Conservation (phyloP, 2,888 invertebrate species). For the Ischnus inquisitorius region DNA sequence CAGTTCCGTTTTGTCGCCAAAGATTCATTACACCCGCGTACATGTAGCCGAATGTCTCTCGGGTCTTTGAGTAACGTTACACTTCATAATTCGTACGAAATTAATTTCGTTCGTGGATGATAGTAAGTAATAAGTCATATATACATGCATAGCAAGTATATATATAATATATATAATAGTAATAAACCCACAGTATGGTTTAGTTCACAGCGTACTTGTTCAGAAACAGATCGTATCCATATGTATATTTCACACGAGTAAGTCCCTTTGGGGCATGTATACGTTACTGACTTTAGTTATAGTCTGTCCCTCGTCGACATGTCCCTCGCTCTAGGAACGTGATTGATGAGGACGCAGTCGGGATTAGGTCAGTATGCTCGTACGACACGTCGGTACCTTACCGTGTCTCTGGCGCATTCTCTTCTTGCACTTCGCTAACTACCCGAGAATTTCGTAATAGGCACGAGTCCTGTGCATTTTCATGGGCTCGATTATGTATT, state of each 20-base stretch:
- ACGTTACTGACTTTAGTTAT: background rate
- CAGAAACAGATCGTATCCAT: background rate
- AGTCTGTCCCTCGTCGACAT: background rate
- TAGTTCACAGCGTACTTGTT: background rate
- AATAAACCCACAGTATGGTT: background rate
- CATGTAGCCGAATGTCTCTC: no score
- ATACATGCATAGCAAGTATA: no score
- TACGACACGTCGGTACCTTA: no score
- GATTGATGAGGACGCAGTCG: constrained; percentile 29
- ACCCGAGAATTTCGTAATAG: constrained; percentile 18
- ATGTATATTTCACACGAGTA: background rate
- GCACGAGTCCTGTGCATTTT: background rate
- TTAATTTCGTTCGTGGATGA: constrained; percentile 4
- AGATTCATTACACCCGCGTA: no score
- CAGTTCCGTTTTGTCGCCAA: no score
- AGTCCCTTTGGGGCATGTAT: constrained; percentile 5
- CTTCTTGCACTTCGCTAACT: constrained; percentile 15
- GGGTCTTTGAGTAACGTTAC: no score
- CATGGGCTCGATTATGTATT: background rate
- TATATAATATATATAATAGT: background rate
- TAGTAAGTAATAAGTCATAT: no score
- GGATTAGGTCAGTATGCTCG: background rate
- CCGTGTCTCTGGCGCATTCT: background rate
- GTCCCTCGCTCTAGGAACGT: constrained; percentile 15
- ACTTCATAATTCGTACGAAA: no score